Percentiles rank a stretch among this genome's conserved stretches.
These are phyloP conservation scores for Micronycteris hirsuta DNA, from an alignment of 2,113 vertebrate species.

Conservation along the genomic window DNA sequence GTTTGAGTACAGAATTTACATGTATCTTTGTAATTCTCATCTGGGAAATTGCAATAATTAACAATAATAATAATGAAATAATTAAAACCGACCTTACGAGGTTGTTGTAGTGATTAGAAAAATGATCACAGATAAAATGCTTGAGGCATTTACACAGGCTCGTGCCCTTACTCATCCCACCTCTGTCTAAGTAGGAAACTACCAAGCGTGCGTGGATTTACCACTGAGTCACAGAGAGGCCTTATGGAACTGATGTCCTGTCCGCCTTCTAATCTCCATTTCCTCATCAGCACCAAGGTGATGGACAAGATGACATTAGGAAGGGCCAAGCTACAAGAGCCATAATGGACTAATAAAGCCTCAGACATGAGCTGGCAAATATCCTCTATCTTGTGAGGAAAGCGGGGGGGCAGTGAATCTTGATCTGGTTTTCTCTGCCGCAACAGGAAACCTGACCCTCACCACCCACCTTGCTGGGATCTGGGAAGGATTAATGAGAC, in stretches of 20 bases:
- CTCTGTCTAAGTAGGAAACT: neutral
- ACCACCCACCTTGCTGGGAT: conserved; percentile 57
- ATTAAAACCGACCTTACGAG: neutral
- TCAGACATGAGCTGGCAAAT: neutral
- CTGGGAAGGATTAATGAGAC: conserved; percentile 72
- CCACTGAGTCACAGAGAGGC: neutral
- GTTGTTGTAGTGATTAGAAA: neutral
- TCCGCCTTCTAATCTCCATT: neutral
- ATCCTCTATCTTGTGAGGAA: neutral
- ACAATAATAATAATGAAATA: neutral
- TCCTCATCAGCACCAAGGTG: neutral
- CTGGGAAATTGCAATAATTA: neutral
- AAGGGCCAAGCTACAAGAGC: neutral
- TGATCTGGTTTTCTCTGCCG: neutral
- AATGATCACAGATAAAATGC: neutral
- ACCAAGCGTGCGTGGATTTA: neutral
- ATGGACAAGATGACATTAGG: too few relatives aligned
- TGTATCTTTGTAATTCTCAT: neutral
- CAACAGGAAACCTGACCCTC: neutral
- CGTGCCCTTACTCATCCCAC: neutral
- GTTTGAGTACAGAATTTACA: neutral
- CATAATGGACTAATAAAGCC: neutral
- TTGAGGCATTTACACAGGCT: neutral
- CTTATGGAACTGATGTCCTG: neutral
- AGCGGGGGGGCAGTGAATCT: neutral